These are phyloP conservation scores for Ennomos fuscantarius DNA, from an alignment of 2,888 invertebrate species.

Conservation along the genomic window DNA sequence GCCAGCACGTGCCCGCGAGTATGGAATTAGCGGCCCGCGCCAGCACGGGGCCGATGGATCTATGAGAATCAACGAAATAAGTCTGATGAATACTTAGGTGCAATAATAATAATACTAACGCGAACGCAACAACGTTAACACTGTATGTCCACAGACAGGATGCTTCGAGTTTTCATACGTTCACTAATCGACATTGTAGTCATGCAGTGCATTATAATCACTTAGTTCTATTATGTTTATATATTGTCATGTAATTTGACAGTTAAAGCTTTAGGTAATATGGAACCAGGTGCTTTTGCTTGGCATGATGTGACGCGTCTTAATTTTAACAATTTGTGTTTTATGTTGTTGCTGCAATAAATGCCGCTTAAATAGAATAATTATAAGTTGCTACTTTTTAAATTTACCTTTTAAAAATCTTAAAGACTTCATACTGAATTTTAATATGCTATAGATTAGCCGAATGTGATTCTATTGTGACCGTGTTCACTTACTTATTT, in stretches of 20 bases:
- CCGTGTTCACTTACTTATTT: slow-evolving; percentile 9
- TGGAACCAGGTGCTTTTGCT: slow-evolving; percentile 22
- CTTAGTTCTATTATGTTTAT: slow-evolving; percentile 3
- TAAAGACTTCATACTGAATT: neutral
- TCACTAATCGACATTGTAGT: slow-evolving; percentile 21
- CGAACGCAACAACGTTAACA: slow-evolving; percentile 11
- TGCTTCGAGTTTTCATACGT: slow-evolving; percentile 25
- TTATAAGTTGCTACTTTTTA: too few species aligned
- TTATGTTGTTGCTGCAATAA: too few species aligned
- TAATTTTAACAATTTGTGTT: slow-evolving; percentile 4
- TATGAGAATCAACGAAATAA: slow-evolving; percentile 21
- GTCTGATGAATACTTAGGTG: slow-evolving; percentile 35
- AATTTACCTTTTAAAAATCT: too few species aligned
- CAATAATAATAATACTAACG: slow-evolving; percentile 29
- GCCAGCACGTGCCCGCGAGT: neutral
- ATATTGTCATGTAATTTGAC: neutral
- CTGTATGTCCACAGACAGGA: slow-evolving; percentile 11
- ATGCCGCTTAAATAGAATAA: too few species aligned
- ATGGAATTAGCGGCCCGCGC: neutral
- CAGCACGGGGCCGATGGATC: slow-evolving; percentile 1
- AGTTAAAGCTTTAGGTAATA: neutral
- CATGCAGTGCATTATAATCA: neutral
- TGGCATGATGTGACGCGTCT: slow-evolving; percentile 7
- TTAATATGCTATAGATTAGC: slow-evolving; percentile 1
- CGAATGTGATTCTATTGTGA: neutral